Conservation (phyloP, 2,888 invertebrate species). For the Bellardia pandia region DNA sequence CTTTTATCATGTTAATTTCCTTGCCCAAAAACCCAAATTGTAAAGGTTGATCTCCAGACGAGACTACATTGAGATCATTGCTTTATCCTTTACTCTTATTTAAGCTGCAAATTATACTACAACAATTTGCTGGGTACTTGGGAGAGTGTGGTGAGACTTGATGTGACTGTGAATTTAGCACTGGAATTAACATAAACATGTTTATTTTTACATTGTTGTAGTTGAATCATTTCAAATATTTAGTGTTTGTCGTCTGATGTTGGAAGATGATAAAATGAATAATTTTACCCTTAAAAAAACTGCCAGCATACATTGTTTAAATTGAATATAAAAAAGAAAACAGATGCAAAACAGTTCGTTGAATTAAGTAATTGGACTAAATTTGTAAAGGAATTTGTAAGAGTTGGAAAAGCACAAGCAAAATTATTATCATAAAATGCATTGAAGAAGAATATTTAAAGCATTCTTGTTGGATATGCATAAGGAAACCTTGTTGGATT, state of each 20-base stretch:
- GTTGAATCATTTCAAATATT: slow-evolving; percentile 42
- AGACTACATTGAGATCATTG: too few relatives aligned
- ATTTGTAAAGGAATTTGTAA: neutral
- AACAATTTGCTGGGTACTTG: too few relatives aligned
- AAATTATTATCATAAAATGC: neutral
- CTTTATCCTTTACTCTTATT: too few relatives aligned
- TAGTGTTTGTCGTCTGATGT: slow-evolving; percentile 32
- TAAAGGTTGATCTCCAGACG: too few relatives aligned
- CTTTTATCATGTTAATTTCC: too few relatives aligned
- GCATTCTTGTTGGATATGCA: too few relatives aligned
- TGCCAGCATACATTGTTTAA: slow-evolving; percentile 17
- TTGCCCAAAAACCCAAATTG: too few relatives aligned
- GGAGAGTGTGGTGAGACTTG: too few relatives aligned
- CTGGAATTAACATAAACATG: slow-evolving; percentile 63
- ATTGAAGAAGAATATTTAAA: too few relatives aligned
- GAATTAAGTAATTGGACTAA: neutral
- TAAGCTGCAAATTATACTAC: too few relatives aligned
- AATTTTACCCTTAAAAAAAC: slow-evolving; percentile 25
- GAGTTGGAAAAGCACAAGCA: neutral
- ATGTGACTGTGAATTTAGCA: slow-evolving; percentile 29
- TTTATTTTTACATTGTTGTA: slow-evolving; percentile 58
- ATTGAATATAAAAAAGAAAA: slow-evolving; percentile 29
- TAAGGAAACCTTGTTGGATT: too few relatives aligned
- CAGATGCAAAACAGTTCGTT: slow-evolving; percentile 40
- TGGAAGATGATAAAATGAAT: slow-evolving; percentile 46